Base-by-base conservation (phyloP, 1,140 invertebrate genomes). In the Aphelinus certus region DNA sequence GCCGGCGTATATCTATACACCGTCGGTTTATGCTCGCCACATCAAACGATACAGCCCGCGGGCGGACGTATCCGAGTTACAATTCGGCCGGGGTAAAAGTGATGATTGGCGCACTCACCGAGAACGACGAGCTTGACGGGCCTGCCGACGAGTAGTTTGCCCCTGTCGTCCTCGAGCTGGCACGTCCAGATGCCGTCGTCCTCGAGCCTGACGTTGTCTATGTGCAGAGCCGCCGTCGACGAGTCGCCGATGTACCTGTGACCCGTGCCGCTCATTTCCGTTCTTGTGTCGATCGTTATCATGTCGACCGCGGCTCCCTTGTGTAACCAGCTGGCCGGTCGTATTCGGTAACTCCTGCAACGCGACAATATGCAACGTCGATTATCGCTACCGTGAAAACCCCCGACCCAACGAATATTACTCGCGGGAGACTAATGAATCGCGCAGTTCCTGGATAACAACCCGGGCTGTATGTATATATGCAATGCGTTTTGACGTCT, bases 111-210 rank as follows among this genome's bases (percentile, higher is more conserved):
- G 4, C 26, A 88, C 91, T 91, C 83, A 93, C 92, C 92, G 72
- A 93, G 88, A 70, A 93, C 91, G 55, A 92, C 89, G 72, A 93
- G 87, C 78, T 91, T 91, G 57, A 92, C 89, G 5, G 91, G 90
- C 80, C 89, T 89, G 49, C 91, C 91, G 56, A 88, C 88, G 63
- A 91, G 88, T 5, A 90, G 86, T 66, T 91, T 90, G 46, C 89
- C 89, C 51, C 88, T 86, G 47, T 89, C 89, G 81, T 92, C 90
- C 78, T 92, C 91, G 5, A 92, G 87, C 74, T 90, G 90, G 80
- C 92, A 93, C 75, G 89, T 89, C 92, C 92, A 93, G 78, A 90
- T 89, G 67, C 92, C 92, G 76, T 92, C 91, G 78, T 93, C 92
- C 79, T 93, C 92, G 43, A 92, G 86, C 79, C 91, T 88, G 7